Percentiles rank a stretch among this genome's conserved stretches.
Conservation (phyloP, 1,140 invertebrate genomes). For the Diprion similis region DNA sequence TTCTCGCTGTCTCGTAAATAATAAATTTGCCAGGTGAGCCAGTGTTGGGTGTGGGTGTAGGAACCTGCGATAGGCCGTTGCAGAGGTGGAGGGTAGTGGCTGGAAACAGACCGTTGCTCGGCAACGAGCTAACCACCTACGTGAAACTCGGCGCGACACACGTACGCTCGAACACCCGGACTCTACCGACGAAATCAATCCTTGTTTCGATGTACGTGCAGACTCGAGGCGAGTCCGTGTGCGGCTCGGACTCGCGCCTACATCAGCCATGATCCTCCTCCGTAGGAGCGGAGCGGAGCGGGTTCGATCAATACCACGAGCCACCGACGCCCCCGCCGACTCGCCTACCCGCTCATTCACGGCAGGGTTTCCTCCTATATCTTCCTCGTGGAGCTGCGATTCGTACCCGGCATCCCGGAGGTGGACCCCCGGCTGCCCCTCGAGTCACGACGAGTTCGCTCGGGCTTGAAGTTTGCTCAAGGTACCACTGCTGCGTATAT, state of each 20-base stretch:
- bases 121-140: not conserved
- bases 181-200: not conserved
- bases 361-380: constrained; percentile 14
- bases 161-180: not conserved
- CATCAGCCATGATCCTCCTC: constrained; percentile 1
- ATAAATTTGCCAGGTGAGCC: not conserved
- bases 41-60: not conserved
- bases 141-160: too few species aligned
- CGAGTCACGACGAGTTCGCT: too few species aligned
- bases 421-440: too few species aligned
- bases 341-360: constrained; percentile 23
- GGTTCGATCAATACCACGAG: constrained; percentile 33
- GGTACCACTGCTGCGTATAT: constrained; percentile 12
- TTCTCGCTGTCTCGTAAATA: constrained; percentile 2
- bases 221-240: not conserved
- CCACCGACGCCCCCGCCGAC: constrained; percentile 21
- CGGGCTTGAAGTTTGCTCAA: too few species aligned
- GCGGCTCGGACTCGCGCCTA: not conserved
- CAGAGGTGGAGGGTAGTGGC: not conserved
- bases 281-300: constrained; percentile 26
- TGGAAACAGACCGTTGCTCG: constrained; percentile 5
- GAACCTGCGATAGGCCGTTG: not conserved
- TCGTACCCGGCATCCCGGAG: not conserved
- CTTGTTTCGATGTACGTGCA: not conserved
- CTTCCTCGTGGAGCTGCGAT: not conserved